Conservation (phyloP, 2,113 vertebrate species). For the Bos taurus region ARS-UCD2.0 NC_037340.1:6972501-6973000, state of each 20-base stretch:
- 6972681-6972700: not conserved
- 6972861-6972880: not conserved
- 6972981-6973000: not conserved
- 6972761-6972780: not conserved
- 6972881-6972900: not conserved
- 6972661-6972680: not conserved
- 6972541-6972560: not conserved
- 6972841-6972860: not conserved
- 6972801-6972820: not conserved
- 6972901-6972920: not conserved
- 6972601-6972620: not conserved
- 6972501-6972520: not conserved
- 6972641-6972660: not conserved
- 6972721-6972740: not conserved
- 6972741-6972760: not conserved
- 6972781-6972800: not conserved
- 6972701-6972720: not conserved
- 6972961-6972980: not conserved
- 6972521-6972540: not conserved
- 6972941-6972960: not conserved
- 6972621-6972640: fast-evolving
- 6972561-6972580: not conserved
- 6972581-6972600: not conserved
- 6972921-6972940: not conserved
- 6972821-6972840: not conserved